phyloP scores from a whole-genome alignment of 2,888 invertebrate species.

The Drosophila hamatofila region DNA sequence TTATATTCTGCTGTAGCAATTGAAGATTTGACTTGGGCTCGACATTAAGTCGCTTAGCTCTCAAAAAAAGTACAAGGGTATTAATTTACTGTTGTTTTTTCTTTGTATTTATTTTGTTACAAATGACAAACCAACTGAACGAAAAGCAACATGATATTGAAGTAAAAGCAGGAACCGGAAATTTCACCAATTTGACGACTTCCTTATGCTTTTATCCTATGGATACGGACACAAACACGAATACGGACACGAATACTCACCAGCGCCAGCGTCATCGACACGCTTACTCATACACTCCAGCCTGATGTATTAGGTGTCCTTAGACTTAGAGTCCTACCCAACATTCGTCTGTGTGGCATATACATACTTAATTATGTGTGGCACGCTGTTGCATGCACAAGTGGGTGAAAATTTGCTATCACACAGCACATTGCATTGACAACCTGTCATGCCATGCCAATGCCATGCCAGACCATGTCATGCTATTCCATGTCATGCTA shows the following conservation, averaged over 20 bases:
- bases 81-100: not conserved
- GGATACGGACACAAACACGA: not conserved
- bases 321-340: not conserved
- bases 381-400: conserved; percentile 39
- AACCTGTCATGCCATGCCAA: not conserved
- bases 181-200: conserved; percentile 55
- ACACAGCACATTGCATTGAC: conserved; percentile 27
- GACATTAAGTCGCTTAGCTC: conserved; percentile 12
- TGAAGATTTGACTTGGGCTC: conserved; percentile 16
- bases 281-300: not conserved
- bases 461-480: not conserved
- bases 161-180: conserved; percentile 55
- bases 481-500: not conserved
- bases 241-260: conserved; percentile 14
- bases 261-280: no score
- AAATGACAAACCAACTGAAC: conserved; percentile 16
- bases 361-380: conserved; percentile 28
- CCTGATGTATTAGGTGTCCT: conserved; percentile 2
- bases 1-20: conserved; percentile 6
- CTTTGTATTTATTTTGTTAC: not conserved
- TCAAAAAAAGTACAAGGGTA: not conserved
- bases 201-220: conserved; percentile 36
- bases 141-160: conserved; percentile 33
- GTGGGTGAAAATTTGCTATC: conserved; percentile 21
- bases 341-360: not conserved